Evolutionary conservation across 2,888 invertebrate genomes (phyloP), one percentile per base, ranked within the genome.

Genomic region (Prenolepis imparis): DNA sequence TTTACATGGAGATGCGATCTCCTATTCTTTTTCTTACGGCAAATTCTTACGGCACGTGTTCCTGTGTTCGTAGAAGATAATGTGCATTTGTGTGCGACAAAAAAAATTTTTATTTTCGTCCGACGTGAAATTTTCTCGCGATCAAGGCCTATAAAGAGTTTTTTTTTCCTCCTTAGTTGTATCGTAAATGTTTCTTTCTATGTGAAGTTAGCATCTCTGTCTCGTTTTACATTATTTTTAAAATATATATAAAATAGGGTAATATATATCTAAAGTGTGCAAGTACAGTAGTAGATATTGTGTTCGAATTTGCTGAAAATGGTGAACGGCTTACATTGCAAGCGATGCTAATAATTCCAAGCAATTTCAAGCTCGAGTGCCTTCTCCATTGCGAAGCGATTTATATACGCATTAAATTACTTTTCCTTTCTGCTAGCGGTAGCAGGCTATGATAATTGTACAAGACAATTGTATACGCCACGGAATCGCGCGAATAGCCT

Each of bases 291-390:
- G 41, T 48, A 41, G 12, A 72, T 55, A 44, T 73, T 72, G 52
- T 52, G 41, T 9, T 61, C 74, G 32, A 59, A 74, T 73, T 74
- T n/a, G 41, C 68, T 41, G 78, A 59, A 73, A 74, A 73, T 41
- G 36, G n/a, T n/a, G 32, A 66, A 52, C 24, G 36, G 55, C n/a
- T 57, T 82, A 78, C 64, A 48, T 67, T 63, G 72, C 28, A 41
- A 81, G 67, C 59, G 70, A 84, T 61, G 74, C 66, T 74, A 74
- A 86, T 88, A 88, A 88, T 84, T 83, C 72, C 44, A 63, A 15
- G 84, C 74, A 83, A 90, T 89, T 88, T 89, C 90, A 84, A 78
- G 84, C 90, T 86, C 86, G 88, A 89, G 63, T 82, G 83, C 63
- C 72, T 77, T 78, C 74, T 70, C 74, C 68, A 82, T 52, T 52